Percentiles rank a stretch among this genome's conserved stretches.
Conservation (phyloP, 2,888 invertebrate species). For the Caenorhabditis zanzibari region DNA sequence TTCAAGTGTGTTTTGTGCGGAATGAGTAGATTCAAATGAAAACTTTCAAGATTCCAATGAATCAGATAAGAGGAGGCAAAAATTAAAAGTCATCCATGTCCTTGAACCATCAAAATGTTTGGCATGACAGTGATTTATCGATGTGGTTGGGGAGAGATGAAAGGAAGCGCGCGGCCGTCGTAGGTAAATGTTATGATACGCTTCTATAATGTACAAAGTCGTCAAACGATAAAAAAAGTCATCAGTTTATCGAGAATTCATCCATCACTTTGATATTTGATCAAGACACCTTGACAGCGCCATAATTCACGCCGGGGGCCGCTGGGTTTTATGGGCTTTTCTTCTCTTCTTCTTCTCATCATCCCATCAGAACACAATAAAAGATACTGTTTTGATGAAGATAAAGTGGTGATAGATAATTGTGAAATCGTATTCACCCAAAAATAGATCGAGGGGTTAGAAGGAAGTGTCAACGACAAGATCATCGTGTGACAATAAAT, state of each 20-base stretch:
- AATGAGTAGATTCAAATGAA: constrained; percentile 6
- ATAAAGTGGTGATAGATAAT: constrained; percentile 45
- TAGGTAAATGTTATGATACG: constrained; percentile 61
- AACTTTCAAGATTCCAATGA: constrained; percentile 4
- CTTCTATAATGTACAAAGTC: constrained; percentile 21
- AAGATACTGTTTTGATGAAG: constrained; percentile 45
- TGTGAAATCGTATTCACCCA: constrained; percentile 17
- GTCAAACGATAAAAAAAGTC: constrained; percentile 6
- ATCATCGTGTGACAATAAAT: constrained; percentile 22
- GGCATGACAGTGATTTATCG: constrained; percentile 59
- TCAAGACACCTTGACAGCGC: constrained; percentile 56
- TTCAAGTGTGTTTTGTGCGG: constrained; percentile 23
- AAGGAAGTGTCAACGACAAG: constrained; percentile 8
- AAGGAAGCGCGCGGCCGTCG: constrained; percentile 19
- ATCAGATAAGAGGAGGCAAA: constrained; percentile 13
- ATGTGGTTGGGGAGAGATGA: constrained; percentile 34
- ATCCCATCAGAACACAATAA: constrained; percentile 42
- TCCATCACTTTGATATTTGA: constrained; percentile 62
- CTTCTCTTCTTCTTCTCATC: not conserved
- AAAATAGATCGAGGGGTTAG: constrained; percentile 24
- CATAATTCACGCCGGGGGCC: constrained; percentile 58
- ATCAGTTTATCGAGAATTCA: constrained; percentile 34
- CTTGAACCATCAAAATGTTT: constrained; percentile 56
- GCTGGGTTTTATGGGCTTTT: constrained; percentile 52
- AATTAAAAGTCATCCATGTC: constrained; percentile 17